Conservation (phyloP, 1,140 invertebrate species). For the Brachionus koreanus region DNA sequence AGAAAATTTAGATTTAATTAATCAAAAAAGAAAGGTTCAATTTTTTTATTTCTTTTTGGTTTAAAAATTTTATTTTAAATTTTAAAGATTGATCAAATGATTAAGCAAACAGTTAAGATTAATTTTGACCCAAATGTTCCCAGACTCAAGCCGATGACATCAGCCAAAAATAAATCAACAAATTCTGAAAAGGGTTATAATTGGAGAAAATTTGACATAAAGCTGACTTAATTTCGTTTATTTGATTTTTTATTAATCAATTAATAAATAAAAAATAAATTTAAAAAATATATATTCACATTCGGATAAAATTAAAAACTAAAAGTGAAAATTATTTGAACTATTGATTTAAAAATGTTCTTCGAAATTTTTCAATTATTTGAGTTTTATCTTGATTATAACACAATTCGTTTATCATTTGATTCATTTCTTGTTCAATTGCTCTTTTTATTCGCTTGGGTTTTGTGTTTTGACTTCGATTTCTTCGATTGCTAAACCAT, state of each 20-base stretch:
- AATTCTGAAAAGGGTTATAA: background rate
- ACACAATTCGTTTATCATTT: background rate
- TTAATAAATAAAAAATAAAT: background rate
- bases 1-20: conserved; percentile 6
- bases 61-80: background rate
- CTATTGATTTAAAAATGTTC: background rate
- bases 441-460: conserved; percentile 49
- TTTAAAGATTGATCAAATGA: background rate
- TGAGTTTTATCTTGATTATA: background rate
- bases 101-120: conserved; percentile 18
- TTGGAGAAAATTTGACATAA: background rate
- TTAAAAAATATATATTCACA: background rate
- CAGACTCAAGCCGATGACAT: background rate
- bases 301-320: background rate
- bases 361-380: conserved; percentile 24
- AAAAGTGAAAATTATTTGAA: background rate
- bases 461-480: conserved; percentile 54
- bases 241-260: background rate
- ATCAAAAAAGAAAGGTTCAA: background rate
- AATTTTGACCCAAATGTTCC: conserved; percentile 11
- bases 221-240: background rate
- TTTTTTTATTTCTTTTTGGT: background rate
- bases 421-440: conserved; percentile 29
- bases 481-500: conserved; percentile 56
- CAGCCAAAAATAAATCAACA: background rate